Conservation (phyloP, 1,140 invertebrate genomes). For the Bombus fervidus region DNA sequence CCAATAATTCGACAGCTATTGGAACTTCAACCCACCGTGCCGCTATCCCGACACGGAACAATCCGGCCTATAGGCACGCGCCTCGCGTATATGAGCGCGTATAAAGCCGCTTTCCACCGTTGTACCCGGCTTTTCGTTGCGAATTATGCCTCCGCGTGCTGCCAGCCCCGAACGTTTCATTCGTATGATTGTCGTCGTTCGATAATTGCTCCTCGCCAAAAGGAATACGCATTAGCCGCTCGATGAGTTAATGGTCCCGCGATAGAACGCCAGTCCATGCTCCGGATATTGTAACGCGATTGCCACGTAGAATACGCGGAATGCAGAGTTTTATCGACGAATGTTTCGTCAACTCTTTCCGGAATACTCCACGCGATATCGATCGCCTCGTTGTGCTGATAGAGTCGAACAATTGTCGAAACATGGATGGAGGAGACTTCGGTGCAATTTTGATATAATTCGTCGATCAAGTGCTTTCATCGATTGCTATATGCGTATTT, state of each 20-base stretch:
- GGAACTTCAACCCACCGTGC: constrained; percentile 46
- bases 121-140: constrained; percentile 15
- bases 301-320: not conserved
- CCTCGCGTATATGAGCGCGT: constrained; percentile 15
- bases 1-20: constrained; percentile 68
- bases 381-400: too few species aligned
- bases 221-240: constrained; percentile 35
- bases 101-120: constrained; percentile 27
- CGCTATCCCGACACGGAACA: constrained; percentile 31
- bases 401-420: too few species aligned
- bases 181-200: constrained; percentile 38
- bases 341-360: not conserved
- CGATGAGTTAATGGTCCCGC: constrained; percentile 17
- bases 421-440: not conserved
- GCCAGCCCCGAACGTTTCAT: constrained; percentile 29
- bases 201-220: constrained; percentile 28
- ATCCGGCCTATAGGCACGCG: constrained; percentile 28
- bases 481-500: not conserved
- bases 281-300: not conserved
- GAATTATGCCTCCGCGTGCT: constrained; percentile 36
- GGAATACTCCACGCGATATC: too few species aligned
- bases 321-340: not conserved
- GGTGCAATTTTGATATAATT: not conserved
- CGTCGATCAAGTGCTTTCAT: not conserved
- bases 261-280: not conserved